Evolutionary conservation across 2,888 invertebrate genomes (phyloP), one percentile per base, ranked within the genome.

Genomic region (Deroplatys truncata): DNA sequence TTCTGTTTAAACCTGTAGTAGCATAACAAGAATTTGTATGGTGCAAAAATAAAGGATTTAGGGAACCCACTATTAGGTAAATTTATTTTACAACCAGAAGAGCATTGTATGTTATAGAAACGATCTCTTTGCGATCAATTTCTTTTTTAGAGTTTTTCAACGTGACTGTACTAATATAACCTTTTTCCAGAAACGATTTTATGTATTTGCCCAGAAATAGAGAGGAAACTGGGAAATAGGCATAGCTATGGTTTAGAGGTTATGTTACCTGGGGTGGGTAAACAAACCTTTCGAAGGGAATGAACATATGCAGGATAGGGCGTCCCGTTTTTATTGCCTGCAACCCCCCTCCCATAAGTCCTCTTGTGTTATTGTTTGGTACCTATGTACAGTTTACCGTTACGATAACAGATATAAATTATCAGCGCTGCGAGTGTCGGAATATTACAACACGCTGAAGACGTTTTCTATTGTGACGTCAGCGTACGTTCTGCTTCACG

Each of bases 381-480:
- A 72, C 20, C 56, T 72, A 72, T 20, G 56, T 72, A 72, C 20
- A 72, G 56, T 72, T 72, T 72, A 72, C 56, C 56, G 56, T 72
- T 72, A 72, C 56, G 56, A 72, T 72, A 72, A 72, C 25, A 72
- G 56, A 25, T 20, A 72, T 72, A 72, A 72, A 72, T 72, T 72
- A 72, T 72, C 56, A 72, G 56, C 25, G 20, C 56, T 72, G 20
- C 20, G 56, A 72, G 25, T 72, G 56, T 72, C 20, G 56, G 56
- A 72, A 82, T 87, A 87, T 87, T 87, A 87, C 87, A 29, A 82
- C 87, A 87, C 87, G 43, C 82, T n/a, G 87, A 82, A 87, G 87
- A 87, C 35, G 29, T 86, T 83, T 87, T 87, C 84, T 87, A 87
- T 87, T 87, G 87, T 87, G 87, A 87, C 87, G 87, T 87, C 87